Conservation (phyloP, 1,140 invertebrate species). For the Drosophila albomicans region DNA sequence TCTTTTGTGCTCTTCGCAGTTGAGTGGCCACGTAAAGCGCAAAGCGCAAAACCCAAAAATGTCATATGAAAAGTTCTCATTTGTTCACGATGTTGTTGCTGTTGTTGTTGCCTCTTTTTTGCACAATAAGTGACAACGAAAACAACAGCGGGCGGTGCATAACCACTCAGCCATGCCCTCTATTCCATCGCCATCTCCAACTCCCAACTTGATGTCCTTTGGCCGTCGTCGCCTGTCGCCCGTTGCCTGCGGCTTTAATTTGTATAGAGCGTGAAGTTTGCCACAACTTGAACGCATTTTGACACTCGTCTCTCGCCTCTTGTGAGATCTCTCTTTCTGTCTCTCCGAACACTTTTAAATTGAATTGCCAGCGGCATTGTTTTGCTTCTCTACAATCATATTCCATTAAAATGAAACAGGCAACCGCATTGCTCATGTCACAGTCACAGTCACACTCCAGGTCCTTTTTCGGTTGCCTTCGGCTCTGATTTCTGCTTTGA, state of each 20-base stretch:
- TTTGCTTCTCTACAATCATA: slow-evolving; percentile 82
- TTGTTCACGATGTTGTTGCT: slow-evolving; percentile 16
- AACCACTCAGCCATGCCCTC: slow-evolving; percentile 48
- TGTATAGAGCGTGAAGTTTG: slow-evolving; percentile 79
- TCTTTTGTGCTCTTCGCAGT: slow-evolving; percentile 82
- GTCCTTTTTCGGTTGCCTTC: slow-evolving; percentile 10
- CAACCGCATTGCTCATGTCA: slow-evolving; percentile 68
- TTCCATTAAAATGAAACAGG: slow-evolving; percentile 66
- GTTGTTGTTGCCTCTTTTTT: slow-evolving; percentile 22
- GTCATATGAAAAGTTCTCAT: slow-evolving; percentile 72
- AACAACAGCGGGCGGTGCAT: slow-evolving; percentile 80
- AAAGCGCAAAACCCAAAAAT: slow-evolving; percentile 68
- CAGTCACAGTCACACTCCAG: slow-evolving; percentile 62
- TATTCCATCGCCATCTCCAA: slow-evolving; percentile 18
- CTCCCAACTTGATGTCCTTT: slow-evolving; percentile 10
- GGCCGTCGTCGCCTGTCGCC: background rate
- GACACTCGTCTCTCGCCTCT: slow-evolving; percentile 33
- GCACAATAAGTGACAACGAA: slow-evolving; percentile 82
- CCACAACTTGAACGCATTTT: slow-evolving; percentile 70
- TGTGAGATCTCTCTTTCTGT: background rate
- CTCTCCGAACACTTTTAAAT: slow-evolving; percentile 70
- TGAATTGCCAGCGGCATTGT: slow-evolving; percentile 83
- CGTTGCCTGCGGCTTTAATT: slow-evolving; percentile 76
- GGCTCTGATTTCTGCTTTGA: slow-evolving; percentile 62
- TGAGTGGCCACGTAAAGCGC: slow-evolving; percentile 82